Evolutionary conservation across 92 coral and sea anemone genomes (phyloP), one percentile per base, ranked within the genome.

Genomic region (Muricea muricata): DNA sequence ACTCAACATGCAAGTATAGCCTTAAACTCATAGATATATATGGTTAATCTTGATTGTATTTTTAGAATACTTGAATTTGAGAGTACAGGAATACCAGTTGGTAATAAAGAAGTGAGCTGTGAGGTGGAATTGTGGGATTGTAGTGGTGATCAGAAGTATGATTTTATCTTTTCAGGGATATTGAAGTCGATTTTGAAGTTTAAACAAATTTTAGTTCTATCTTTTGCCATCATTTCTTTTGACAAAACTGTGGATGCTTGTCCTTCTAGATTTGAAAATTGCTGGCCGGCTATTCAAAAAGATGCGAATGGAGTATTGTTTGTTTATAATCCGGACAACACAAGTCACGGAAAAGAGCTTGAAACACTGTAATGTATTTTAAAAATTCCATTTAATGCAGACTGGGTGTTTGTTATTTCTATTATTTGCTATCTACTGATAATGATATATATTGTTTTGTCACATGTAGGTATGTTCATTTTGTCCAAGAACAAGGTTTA

Each of bases 81-180:
- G 61, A 89, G 93, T 71, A 83, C 91, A 82, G 92, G 92, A 10
- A 87, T 96, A 37, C 93, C 91, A 58, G 87, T 96, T 9, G 96
- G 91, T 12, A 93, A 93, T 17, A 93, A 94, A 90, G 93, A 93
- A 29, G 97, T 97, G 61, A 96, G 93, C 83, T 93, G 97, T 90
- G 99, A 96, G 78, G 95, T 96, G 65, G 99, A 96, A 84, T 55
- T 96, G 32, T 96, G 99, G 99, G 99, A 96, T 67, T 96, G 99
- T 61, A 96, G 99, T 69, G 99, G 99, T 6, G 92, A 96, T 47
- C 97, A 96, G 77, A 93, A 95, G 99, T 96, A 82, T 79, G 92
- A 48, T 21, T 73, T 0, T 18, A 39, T 15, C 2, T 2, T 23
- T 26, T 12, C 18, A 68, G 46, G 15, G 7, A 11, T 65, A 65